Percentiles rank a stretch among this genome's conserved stretches.
Conservation (phyloP, 2,888 invertebrate species). For the Stenichneumon culpator region DNA sequence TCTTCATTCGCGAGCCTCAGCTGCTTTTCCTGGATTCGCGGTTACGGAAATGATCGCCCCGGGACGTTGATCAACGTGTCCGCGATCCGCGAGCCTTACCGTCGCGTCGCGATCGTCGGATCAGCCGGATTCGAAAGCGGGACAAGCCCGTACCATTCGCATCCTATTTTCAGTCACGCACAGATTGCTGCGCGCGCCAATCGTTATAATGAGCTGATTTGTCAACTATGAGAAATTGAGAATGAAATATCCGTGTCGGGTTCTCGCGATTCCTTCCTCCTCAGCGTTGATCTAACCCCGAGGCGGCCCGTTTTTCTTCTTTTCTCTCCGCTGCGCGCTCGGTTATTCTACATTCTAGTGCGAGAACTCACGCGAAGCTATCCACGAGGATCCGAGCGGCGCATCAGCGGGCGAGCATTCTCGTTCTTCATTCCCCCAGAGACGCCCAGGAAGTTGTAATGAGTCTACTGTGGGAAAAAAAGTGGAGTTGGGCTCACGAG, state of each 20-base stretch:
- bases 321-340: constrained; percentile 4
- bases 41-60: constrained; percentile 9
- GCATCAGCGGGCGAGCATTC: constrained; percentile 50
- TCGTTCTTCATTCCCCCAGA: constrained; percentile 67
- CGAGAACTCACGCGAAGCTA: constrained; percentile 70
- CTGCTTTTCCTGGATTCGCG: neutral
- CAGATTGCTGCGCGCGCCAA: neutral
- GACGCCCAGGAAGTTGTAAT: constrained; percentile 83
- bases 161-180: constrained; percentile 20
- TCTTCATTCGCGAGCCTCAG: neutral
- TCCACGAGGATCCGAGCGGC: constrained; percentile 39
- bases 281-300: constrained; percentile 5
- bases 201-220: neutral
- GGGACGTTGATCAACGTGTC: constrained; percentile 35
- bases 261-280: neutral
- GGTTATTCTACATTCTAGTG: constrained; percentile 38
- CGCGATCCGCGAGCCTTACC: constrained; percentile 32
- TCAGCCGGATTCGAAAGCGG: constrained; percentile 56
- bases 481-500: constrained; percentile 64
- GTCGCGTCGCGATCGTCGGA: constrained; percentile 56
- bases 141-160: constrained; percentile 9
- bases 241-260: constrained; percentile 23
- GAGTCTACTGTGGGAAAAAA: constrained; percentile 81
- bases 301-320: constrained; percentile 1
- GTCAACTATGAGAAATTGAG: neutral